phyloP scores from a whole-genome alignment of 2,113 vertebrate species.

The Scomber japonicus region DNA sequence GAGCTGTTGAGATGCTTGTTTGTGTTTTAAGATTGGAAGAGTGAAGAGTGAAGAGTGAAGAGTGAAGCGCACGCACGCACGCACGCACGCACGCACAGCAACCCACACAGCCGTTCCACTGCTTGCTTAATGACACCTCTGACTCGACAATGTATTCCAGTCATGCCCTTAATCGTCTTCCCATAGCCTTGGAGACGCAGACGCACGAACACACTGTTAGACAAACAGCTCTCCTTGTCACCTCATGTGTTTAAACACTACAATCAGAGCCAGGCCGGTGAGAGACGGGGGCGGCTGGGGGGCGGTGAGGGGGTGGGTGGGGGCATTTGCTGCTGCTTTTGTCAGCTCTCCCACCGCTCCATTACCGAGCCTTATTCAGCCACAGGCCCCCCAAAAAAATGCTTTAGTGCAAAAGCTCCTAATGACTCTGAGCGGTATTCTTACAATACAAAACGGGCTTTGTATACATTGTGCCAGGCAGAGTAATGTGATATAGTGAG shows the following conservation, averaged over 20 bases:
- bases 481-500: constrained; percentile 75
- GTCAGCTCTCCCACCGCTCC: constrained; percentile 64
- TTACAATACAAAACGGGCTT: constrained; percentile 78
- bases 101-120: constrained; percentile 34
- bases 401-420: constrained; percentile 22
- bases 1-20: neutral
- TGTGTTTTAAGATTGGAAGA: neutral
- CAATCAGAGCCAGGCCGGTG: constrained; percentile 38
- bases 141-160: constrained; percentile 54
- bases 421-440: constrained; percentile 75
- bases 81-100: neutral
- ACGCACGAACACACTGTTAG: constrained; percentile 31
- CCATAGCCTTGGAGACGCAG: constrained; percentile 40
- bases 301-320: neutral
- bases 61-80: too few relatives aligned
- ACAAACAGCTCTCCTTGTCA: constrained; percentile 40
- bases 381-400: constrained; percentile 53
- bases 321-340: constrained; percentile 45
- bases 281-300: neutral
- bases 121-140: constrained; percentile 50
- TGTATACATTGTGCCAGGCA: constrained; percentile 75
- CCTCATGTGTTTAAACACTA: constrained; percentile 42
- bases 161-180: constrained; percentile 43
- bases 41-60: too few relatives aligned
- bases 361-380: constrained; percentile 71